Base-by-base conservation (phyloP, 1,140 invertebrate species). In the Pissodes strobi region DNA sequence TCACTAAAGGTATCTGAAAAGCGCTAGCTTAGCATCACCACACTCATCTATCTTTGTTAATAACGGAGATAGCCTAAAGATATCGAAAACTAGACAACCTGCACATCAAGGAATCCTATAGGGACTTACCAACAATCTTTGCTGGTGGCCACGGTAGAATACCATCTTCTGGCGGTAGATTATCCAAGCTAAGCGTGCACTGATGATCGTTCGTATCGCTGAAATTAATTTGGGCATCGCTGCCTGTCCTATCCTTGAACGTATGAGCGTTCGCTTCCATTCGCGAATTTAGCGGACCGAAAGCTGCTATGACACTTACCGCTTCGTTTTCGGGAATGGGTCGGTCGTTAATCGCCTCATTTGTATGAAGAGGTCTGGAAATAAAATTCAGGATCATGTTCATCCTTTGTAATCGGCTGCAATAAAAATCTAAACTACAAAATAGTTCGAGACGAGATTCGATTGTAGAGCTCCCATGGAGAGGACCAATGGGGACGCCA, bases 201-300 rank as follows among this genome's bases (percentile, higher is more conserved):
- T 71, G 67, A 39, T 73, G 66, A 43, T 78, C 75, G 48, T 78
- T 70, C n/a, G 66, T 51, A 21, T 61, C 48, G 38, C 80, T 85
- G 71, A 93, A 92, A 77, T 91, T 86, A 5, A 94, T 88, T 63
- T 86, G 84, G 51, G 90, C 85, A 70, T 92, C 90, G 39, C 85
- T 86, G 27, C 82, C 85, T 13, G 88, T 93, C 72, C 86, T 90
- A 72, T 92, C 90, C 4, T 84, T 85, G 61, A 84, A 82, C 19
- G 82, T 82, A 77, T 95, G 92, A 3, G 91, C 90, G 68, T 93
- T 93, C 0, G 92, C 91, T 78, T 95, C 91, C 59, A 86, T 87
- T 41, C 86, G 79, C 0, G 82, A 80, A 79, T 93, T 94, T 1
- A 96, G 80, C 0, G 87, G 87, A 3, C 93, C 93, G 66, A 95